Percentiles rank a stretch among this genome's conserved stretches.
phyloP scores from a whole-genome alignment of 2,888 invertebrate genomes.

The Trachelus troglodyta region DNA sequence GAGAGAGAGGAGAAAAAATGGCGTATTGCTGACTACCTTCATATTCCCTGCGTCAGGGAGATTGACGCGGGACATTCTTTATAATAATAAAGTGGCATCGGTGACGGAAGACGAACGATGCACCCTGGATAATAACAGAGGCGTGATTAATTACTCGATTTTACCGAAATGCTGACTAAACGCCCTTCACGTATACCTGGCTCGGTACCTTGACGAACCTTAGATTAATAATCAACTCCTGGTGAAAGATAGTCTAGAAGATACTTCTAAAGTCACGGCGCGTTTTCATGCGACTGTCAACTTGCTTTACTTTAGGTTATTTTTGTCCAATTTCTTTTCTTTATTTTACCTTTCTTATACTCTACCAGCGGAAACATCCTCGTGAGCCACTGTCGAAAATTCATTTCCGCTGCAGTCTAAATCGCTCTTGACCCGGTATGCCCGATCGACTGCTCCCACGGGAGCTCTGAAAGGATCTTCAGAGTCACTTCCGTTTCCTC shows the following conservation, averaged over 20 bases:
- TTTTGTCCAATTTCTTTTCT: background rate
- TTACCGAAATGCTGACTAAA: conserved; percentile 37
- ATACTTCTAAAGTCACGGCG: background rate
- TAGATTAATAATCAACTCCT: conserved; percentile 11
- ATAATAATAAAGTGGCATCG: conserved; percentile 30
- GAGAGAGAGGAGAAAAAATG: conserved; percentile 10
- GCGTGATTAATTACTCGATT: conserved; percentile 39
- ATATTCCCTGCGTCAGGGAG: background rate
- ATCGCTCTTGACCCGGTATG: background rate
- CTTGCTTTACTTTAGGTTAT: background rate
- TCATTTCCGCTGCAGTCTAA: background rate
- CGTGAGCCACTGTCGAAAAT: background rate
- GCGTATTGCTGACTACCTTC: background rate
- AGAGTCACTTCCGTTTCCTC: background rate
- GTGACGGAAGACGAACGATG: conserved; percentile 33
- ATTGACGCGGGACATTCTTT: conserved; percentile 5
- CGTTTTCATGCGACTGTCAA: background rate
- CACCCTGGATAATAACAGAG: conserved; percentile 20
- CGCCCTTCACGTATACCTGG: background rate
- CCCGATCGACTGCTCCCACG: background rate
- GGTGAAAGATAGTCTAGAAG: conserved; percentile 2
- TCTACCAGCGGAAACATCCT: background rate
- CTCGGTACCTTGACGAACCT: background rate
- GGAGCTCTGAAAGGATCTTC: background rate
- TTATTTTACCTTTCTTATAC: background rate